phyloP scores from a whole-genome alignment of 2,888 invertebrate genomes.

The Orthonevra nobilis region DNA sequence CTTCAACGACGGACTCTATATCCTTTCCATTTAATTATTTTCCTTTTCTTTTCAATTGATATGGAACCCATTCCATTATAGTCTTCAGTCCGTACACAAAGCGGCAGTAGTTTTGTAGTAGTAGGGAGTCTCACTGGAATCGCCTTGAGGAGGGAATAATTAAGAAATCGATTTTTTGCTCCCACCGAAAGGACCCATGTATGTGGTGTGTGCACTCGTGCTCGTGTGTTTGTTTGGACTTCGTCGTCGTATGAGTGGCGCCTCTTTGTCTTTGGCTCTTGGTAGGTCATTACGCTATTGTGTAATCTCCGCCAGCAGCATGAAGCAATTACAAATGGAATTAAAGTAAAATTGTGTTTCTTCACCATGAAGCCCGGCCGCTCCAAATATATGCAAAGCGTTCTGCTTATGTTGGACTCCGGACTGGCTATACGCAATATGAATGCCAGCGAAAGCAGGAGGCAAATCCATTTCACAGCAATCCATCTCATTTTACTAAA shows the following conservation, averaged over 20 bases:
- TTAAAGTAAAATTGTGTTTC: slow-evolving; percentile 68
- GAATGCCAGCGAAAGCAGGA: slow-evolving; percentile 17
- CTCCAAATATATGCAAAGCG: slow-evolving; percentile 5
- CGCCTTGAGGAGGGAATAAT: slow-evolving; percentile 42
- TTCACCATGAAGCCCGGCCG: slow-evolving; percentile 18
- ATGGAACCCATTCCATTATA: neutral
- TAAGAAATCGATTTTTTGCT: slow-evolving; percentile 54
- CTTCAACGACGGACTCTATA: neutral
- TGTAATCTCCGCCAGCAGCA: slow-evolving; percentile 69
- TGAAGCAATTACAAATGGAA: slow-evolving; percentile 68
- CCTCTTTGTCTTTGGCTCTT: slow-evolving; percentile 65
- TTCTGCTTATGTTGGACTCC: neutral
- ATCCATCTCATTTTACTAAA: slow-evolving; percentile 69
- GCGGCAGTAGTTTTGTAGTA: neutral
- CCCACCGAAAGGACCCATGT: neutral
- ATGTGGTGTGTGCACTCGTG: neutral
- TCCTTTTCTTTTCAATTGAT: neutral
- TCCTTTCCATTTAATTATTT: neutral
- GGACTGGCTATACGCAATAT: no score
- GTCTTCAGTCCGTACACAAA: neutral
- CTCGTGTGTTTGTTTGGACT: slow-evolving; percentile 28
- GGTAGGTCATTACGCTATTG: slow-evolving; percentile 69
- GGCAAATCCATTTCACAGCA: slow-evolving; percentile 66
- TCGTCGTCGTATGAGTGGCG: slow-evolving; percentile 64
- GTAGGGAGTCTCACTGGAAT: neutral